Conservation (phyloP, 1,140 invertebrate species). For the Drosophila melanica region DNA sequence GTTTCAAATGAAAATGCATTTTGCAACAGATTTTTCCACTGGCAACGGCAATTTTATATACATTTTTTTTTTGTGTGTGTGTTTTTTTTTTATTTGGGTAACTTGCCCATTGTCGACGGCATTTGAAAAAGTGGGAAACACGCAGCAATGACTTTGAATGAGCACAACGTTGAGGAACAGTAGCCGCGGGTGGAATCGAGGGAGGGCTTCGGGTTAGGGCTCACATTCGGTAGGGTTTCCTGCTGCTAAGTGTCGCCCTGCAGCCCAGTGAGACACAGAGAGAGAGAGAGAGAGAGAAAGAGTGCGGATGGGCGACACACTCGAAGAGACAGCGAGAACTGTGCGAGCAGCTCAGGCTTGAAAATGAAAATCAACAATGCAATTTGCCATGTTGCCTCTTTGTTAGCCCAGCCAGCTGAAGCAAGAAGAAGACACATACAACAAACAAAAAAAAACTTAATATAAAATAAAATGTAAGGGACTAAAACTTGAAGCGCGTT, state of each 20-base stretch:
- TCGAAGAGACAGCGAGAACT: constrained; percentile 30
- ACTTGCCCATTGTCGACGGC: constrained; percentile 47
- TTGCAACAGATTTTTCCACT: constrained; percentile 65
- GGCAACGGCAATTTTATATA: constrained; percentile 39
- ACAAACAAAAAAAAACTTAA: constrained; percentile 10
- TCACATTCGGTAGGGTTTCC: constrained; percentile 56
- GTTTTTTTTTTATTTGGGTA: constrained; percentile 37
- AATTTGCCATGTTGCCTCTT: constrained; percentile 72
- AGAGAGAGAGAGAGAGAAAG: neutral
- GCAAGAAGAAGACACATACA: neutral
- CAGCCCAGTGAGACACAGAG: neutral
- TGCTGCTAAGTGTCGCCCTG: constrained; percentile 62
- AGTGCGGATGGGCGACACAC: constrained; percentile 20
- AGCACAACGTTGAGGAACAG: constrained; percentile 12
- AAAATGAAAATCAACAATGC: constrained; percentile 82
- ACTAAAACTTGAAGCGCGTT: constrained; percentile 64
- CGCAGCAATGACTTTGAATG: constrained; percentile 68
- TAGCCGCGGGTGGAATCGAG: neutral
- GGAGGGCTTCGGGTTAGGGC: constrained; percentile 3
- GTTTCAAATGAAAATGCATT: constrained; percentile 78
- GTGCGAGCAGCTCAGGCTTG: constrained; percentile 64
- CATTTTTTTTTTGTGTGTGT: neutral
- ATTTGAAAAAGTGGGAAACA: constrained; percentile 68
- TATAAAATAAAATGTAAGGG: constrained; percentile 42
- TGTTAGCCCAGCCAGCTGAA: constrained; percentile 29